These are phyloP conservation scores for Pteronotus mesoamericanus DNA, from an alignment of 2,797 vertebrate species.

Conservation along the genomic window DNA sequence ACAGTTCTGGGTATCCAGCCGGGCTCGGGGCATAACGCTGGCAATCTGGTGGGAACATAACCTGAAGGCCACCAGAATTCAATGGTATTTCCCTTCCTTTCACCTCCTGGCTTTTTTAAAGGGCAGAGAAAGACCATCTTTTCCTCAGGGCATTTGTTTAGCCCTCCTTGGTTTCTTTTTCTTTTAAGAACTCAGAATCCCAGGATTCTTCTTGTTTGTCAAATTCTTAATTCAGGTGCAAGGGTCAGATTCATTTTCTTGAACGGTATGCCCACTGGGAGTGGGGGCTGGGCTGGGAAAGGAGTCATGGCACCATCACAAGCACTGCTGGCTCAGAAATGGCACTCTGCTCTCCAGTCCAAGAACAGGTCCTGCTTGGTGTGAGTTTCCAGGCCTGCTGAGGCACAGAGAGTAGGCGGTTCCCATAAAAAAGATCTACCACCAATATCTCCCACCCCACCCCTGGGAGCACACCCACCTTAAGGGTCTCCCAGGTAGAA, in stretches of 20 bases:
- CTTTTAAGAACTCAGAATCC: background rate
- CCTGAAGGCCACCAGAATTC: background rate
- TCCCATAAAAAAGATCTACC: background rate
- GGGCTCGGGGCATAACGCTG: background rate
- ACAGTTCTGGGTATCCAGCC: background rate
- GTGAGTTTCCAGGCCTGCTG: background rate
- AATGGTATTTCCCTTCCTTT: background rate
- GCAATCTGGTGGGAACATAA: background rate
- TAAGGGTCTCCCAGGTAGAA: background rate
- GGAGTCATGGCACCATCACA: too few relatives aligned
- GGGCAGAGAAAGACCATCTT: background rate
- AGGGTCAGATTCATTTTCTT: background rate
- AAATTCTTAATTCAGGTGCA: background rate
- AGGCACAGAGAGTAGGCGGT: background rate
- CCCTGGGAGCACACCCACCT: background rate
- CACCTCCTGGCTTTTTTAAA: background rate
- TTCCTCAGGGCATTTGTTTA: background rate
- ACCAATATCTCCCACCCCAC: background rate
- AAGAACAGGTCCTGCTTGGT: background rate
- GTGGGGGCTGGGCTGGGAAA: background rate
- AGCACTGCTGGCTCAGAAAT: background rate
- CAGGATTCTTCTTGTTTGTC: background rate
- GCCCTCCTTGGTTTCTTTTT: background rate
- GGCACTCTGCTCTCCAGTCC: background rate
- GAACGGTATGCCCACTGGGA: background rate